A percentile compares a stretch with the other conserved stretches of the same genome.
Evolutionary conservation across 2,888 invertebrate genomes (phyloP).

Genomic region (Pardosa pseudoannulata): DNA sequence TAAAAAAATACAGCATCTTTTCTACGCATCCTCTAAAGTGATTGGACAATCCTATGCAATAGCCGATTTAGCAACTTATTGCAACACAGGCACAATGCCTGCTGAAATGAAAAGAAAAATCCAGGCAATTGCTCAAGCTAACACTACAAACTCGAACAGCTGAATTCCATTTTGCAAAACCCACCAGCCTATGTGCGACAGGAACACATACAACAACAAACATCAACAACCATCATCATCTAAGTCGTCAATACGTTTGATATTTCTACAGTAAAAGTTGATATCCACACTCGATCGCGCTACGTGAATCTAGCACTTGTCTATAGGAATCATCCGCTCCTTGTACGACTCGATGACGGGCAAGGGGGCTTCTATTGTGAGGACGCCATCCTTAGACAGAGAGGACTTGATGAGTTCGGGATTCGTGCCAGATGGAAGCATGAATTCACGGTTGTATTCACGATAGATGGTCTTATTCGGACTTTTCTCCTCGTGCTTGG

Average conservation of each 20-base stretch:
- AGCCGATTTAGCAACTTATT: too few species aligned
- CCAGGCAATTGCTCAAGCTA: background rate
- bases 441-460: constrained; percentile 98
- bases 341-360: constrained; percentile 85
- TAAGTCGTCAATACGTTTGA: constrained; percentile 5
- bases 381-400: constrained; percentile 95
- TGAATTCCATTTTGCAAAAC: background rate
- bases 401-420: constrained; percentile 97
- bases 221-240: constrained; percentile 15
- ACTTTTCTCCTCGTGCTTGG: constrained; percentile 98
- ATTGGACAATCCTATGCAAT: too few species aligned
- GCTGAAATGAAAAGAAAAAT: too few species aligned
- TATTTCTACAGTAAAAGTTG: constrained; percentile 27
- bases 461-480: constrained; percentile 97
- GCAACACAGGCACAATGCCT: too few species aligned
- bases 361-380: constrained; percentile 97
- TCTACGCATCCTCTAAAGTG: too few species aligned
- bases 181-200: background rate
- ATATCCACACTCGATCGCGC: background rate
- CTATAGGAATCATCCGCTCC: constrained; percentile 89
- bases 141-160: background rate
- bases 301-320: constrained; percentile 74
- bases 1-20: too few species aligned
- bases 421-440: constrained; percentile 96
- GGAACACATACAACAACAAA: constrained; percentile 37